These are phyloP conservation scores for Balaeniceps rex DNA, from an alignment of 2,113 vertebrate genomes.

Conservation along the genomic window DNA sequence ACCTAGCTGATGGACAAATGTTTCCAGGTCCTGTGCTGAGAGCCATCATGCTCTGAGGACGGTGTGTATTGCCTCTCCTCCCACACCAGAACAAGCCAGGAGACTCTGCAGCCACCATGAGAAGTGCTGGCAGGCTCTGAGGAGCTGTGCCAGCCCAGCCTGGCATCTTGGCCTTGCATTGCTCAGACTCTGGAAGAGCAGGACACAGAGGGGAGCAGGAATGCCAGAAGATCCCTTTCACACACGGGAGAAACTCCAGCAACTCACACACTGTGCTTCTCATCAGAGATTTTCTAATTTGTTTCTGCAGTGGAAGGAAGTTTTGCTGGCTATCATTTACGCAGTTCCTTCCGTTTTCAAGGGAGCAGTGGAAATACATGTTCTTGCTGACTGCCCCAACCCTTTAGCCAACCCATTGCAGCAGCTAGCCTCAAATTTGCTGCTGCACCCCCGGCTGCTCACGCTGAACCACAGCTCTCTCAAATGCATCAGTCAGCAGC, in stretches of 20 bases:
- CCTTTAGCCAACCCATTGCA: neutral
- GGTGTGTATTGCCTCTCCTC: neutral
- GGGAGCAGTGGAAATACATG: neutral
- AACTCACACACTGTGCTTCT: neutral
- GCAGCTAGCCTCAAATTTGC: neutral
- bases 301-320: neutral
- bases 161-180: neutral
- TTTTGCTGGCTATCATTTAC: neutral
- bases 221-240: neutral
- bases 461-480: neutral
- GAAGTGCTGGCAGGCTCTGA: neutral
- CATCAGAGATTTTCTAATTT: neutral
- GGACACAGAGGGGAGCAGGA: neutral
- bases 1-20: neutral
- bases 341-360: neutral
- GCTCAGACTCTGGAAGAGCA: neutral
- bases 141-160: neutral
- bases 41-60: neutral
- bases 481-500: neutral
- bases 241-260: neutral
- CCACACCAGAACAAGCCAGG: neutral
- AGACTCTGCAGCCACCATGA: neutral
- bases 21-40: neutral
- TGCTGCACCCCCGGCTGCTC: neutral
- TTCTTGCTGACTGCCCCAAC: neutral